These are phyloP conservation scores for Harmothoe impar DNA, from an alignment of 2,888 invertebrate genomes.

Conservation along the genomic window DNA sequence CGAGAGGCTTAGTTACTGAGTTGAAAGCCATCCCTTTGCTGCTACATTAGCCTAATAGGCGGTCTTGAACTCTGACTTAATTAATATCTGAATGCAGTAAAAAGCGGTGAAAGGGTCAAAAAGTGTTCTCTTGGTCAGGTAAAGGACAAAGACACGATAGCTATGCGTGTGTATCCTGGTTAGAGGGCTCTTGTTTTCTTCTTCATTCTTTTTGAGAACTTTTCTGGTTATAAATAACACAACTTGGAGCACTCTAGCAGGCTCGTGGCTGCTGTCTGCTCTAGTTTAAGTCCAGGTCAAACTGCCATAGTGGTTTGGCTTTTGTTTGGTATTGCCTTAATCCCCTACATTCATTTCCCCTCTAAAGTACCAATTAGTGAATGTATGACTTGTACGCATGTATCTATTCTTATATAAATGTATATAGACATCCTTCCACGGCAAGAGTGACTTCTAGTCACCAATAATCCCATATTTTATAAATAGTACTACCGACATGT, in stretches of 20 bases:
- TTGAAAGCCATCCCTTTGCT: background rate
- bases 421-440: no score
- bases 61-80: constrained; percentile 12
- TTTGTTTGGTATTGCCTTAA: no score
- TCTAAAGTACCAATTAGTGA: no score
- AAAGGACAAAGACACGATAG: constrained; percentile 12
- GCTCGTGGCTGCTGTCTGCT: background rate
- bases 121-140: background rate
- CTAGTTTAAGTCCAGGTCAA: background rate
- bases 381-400: no score
- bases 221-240: background rate
- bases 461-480: no score
- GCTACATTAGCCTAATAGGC: constrained; percentile 3
- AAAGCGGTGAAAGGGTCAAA: background rate
- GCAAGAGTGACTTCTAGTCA: no score
- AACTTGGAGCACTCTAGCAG: background rate
- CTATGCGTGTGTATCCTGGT: constrained; percentile 6
- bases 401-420: no score
- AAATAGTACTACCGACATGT: no score
- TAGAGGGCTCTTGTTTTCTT: background rate
- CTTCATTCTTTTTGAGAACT: no score
- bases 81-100: background rate
- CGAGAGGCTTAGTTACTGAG: no score
- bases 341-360: no score
- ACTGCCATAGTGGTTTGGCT: no score